These are phyloP conservation scores for Encarsia formosa DNA, from an alignment of 2,888 invertebrate species.

Conservation along the genomic window DNA sequence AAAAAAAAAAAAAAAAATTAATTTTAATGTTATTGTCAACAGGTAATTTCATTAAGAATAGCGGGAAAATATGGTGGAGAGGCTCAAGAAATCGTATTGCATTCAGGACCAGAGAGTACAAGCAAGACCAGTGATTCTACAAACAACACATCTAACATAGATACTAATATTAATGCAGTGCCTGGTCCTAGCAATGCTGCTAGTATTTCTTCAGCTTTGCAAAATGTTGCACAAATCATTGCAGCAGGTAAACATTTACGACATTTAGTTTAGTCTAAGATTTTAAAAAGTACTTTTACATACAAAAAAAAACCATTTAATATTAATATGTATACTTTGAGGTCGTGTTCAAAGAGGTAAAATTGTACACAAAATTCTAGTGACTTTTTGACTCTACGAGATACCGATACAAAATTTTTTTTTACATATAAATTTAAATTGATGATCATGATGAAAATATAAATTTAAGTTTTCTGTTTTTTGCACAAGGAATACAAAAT, in stretches of 20 bases:
- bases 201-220: constrained; percentile 43
- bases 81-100: constrained; percentile 67
- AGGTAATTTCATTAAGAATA: constrained; percentile 62
- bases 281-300: no score
- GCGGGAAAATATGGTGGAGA: constrained; percentile 64
- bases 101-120: constrained; percentile 51
- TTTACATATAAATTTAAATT: no score
- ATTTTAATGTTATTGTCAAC: constrained; percentile 25
- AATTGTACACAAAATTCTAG: no score
- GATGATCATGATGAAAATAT: no score
- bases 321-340: no score
- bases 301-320: no score
- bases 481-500: no score
- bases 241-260: constrained; percentile 38
- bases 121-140: constrained; percentile 42
- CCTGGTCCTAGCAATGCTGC: constrained; percentile 48
- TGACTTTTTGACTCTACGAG: no score
- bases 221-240: constrained; percentile 48
- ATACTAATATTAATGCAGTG: constrained; percentile 42
- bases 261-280: background rate
- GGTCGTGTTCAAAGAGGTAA: no score
- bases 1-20: no score
- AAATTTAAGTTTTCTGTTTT: no score
- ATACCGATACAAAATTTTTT: no score
- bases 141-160: constrained; percentile 36